Evolutionary conservation across 2,888 invertebrate species (phyloP).

Genomic region (Mythimna pallens): DNA sequence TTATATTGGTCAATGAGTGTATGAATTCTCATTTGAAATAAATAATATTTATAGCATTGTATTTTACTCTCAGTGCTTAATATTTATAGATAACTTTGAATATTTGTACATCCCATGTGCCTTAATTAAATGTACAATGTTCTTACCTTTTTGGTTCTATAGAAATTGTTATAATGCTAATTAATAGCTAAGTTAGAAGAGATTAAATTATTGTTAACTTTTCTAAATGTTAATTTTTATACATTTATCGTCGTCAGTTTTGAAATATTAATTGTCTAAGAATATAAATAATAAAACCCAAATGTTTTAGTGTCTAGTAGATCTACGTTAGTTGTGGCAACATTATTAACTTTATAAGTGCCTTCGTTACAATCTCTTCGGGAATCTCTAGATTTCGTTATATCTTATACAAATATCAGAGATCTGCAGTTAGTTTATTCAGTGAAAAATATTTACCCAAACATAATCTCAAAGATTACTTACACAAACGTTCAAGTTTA

Average conservation of each 20-base stretch:
- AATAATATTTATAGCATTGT: conserved; percentile 81
- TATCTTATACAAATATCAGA: conserved; percentile 66
- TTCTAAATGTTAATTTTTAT: conserved; percentile 88
- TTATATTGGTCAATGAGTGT: conserved; percentile 79
- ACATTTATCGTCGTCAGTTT: conserved; percentile 72
- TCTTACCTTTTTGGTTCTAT: conserved; percentile 86
- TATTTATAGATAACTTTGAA: conserved; percentile 83
- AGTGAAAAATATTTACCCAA: conserved; percentile 58
- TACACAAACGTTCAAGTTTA: conserved; percentile 55
- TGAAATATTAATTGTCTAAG: conserved; percentile 66
- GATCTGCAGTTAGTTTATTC: conserved; percentile 64
- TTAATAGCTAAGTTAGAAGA: conserved; percentile 86
- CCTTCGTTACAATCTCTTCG: conserved; percentile 83
- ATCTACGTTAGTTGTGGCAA: conserved; percentile 73
- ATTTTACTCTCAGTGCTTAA: conserved; percentile 86
- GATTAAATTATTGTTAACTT: conserved; percentile 91
- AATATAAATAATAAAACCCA: conserved; percentile 70
- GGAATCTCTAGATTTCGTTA: conserved; percentile 81
- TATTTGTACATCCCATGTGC: conserved; percentile 87
- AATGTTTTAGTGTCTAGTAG: conserved; percentile 73
- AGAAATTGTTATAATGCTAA: conserved; percentile 85
- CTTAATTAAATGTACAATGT: conserved; percentile 88
- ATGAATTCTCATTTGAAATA: conserved; percentile 75
- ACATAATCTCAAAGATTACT: conserved; percentile 66
- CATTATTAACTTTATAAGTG: conserved; percentile 74